Evolutionary conservation across 2,113 vertebrate genomes (phyloP).

Genomic region (Sylvia atricapilla): DNA sequence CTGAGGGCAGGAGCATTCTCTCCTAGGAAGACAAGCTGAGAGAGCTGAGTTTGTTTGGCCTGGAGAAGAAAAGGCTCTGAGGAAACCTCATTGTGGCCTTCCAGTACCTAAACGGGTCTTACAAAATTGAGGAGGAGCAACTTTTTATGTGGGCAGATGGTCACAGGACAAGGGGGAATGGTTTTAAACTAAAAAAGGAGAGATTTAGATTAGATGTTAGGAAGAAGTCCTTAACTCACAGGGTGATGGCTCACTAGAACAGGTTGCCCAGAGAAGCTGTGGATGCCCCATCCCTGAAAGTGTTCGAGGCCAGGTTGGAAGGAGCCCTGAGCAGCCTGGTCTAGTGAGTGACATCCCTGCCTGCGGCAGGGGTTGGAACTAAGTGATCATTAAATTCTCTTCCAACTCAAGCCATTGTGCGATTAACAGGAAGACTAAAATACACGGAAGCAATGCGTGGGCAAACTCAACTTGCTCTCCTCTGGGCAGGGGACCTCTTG

Average conservation of each 20-base stretch:
- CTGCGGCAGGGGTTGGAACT: not conserved
- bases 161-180: not conserved
- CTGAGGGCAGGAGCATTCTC: not conserved
- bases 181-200: not conserved
- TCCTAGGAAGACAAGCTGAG: not conserved
- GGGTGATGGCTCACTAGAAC: too few species aligned
- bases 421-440: not conserved
- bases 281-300: not conserved
- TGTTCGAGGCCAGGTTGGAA: not conserved
- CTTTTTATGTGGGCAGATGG: not conserved
- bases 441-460: accelerated
- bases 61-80: not conserved
- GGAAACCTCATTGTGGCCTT: not conserved
- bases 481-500: accelerated
- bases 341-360: not conserved
- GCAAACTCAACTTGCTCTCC: too few species aligned
- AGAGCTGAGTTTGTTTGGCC: not conserved
- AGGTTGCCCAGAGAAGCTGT: not conserved
- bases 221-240: not conserved
- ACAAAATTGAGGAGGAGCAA: not conserved
- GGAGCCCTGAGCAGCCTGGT: not conserved
- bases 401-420: not conserved
- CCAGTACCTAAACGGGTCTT: not conserved
- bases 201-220: not conserved
- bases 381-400: not conserved